Evolutionary conservation across 2,797 vertebrate genomes (phyloP), one percentile per base, ranked within the genome.

Genomic region (Chaenodraco wilsoni): DNA sequence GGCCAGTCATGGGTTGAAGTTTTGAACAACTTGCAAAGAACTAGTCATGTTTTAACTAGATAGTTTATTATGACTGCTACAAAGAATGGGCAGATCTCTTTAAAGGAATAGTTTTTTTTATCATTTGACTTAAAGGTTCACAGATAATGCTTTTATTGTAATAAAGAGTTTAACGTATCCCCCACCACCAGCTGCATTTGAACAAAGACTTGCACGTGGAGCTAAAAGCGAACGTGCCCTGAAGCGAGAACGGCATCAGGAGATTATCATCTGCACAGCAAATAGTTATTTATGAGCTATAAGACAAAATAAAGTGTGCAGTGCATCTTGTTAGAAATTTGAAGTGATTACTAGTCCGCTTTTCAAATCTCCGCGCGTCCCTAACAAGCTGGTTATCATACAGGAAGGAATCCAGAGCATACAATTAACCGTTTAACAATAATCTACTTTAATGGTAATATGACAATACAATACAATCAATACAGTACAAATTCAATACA

Each of bases 111-210:
- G 27, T 27, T 27, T 27, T 3, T 27, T 27, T 27, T 4, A 4
- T 27, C 23, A 27, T 27, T 27, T 4, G 5, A 27, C 27, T 27
- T 27, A 58, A 48, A 60, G 44, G 21, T 49, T 59, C 0, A n/a
- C 21, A 55, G 2, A 41, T 21, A 14, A 27, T n/a, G 4, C 14
- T 6, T 6, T 56, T n/a, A 55, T 14, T 17, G 6, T 55, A 17
- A 57, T 40, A 12, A 37, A 0, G 41, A 51, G 72, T n/a, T 54
- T 11, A 66, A 44, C 23, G 44, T 43, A 7, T 74, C 11, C 16
- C 3, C 17, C 31, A 3, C 23, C 41, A 57, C 11, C 52, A 62
- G 41, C 71, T 72, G 61, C 51, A 58, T 62, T 72, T 46, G 50
- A 66, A 19, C 48, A 19, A 12, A 37, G 45, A 59, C 51, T 27